These are phyloP conservation scores for Pseudochirops cupreus DNA, from an alignment of 2,797 vertebrate genomes.

Conservation along the genomic window DNA sequence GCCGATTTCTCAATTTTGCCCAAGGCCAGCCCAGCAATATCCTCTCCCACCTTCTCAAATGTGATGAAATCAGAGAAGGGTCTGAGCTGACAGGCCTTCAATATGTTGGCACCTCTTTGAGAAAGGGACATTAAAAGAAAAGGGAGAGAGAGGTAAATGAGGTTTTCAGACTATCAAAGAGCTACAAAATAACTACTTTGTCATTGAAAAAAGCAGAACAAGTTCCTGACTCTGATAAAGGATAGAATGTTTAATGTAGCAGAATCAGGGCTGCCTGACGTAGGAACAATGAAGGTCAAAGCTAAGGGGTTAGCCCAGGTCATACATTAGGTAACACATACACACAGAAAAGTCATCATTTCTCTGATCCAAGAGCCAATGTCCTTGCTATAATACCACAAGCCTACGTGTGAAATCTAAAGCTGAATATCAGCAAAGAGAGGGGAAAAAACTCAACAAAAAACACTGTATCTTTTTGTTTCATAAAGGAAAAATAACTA, in stretches of 20 bases:
- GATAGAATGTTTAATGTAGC: neutral
- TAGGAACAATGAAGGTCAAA: neutral
- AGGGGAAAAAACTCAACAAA: neutral
- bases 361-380: neutral
- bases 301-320: neutral
- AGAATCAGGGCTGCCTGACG: neutral
- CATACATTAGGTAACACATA: neutral
- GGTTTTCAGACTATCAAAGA: neutral
- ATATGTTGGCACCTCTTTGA: neutral
- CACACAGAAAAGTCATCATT: neutral
- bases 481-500: neutral
- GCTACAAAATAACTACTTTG: neutral
- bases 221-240: neutral
- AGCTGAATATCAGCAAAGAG: neutral
- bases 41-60: neutral
- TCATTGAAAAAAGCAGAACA: neutral
- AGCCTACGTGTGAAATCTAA: neutral
- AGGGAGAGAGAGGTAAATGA: neutral
- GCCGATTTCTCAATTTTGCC: neutral
- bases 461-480: neutral
- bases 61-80: neutral
- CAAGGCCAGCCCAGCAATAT: neutral
- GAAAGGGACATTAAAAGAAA: neutral
- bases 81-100: neutral
- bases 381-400: neutral